Evolutionary conservation across 2,888 invertebrate species (phyloP).

Genomic region (Hydrotaea cyrtoneurina): DNA sequence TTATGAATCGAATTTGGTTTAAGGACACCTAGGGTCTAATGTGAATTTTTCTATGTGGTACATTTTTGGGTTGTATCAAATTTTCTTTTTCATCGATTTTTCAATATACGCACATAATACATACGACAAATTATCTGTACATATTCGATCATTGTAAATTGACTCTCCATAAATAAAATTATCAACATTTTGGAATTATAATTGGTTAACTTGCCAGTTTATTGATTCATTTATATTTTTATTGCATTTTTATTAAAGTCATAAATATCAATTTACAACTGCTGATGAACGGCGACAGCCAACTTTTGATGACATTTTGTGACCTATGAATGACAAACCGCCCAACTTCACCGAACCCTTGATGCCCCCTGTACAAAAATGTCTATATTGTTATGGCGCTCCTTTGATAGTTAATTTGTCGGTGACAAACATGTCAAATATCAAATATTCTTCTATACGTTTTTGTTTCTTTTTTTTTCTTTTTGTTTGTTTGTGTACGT

Average conservation of each 20-base stretch:
- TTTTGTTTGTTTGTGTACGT: slow-evolving; percentile 12
- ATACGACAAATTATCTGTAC: too few relatives aligned
- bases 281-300: neutral
- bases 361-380: slow-evolving; percentile 1
- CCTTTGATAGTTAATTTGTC: slow-evolving; percentile 49
- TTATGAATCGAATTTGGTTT: too few relatives aligned
- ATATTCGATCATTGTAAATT: too few relatives aligned
- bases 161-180: too few relatives aligned
- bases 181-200: neutral
- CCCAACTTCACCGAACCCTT: neutral
- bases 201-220: neutral
- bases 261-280: slow-evolving; percentile 2
- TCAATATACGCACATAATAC: too few relatives aligned
- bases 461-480: neutral
- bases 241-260: slow-evolving; percentile 8
- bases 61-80: too few relatives aligned
- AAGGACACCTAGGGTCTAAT: too few relatives aligned
- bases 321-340: neutral
- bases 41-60: too few relatives aligned
- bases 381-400: slow-evolving; percentile 26
- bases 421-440: slow-evolving; percentile 54
- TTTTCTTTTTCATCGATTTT: too few relatives aligned
- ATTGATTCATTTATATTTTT: slow-evolving; percentile 17
- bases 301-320: slow-evolving; percentile 11
- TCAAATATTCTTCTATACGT: slow-evolving; percentile 11